Evolutionary conservation across 2,888 invertebrate species (phyloP).

Genomic region (Ischnura elegans): DNA sequence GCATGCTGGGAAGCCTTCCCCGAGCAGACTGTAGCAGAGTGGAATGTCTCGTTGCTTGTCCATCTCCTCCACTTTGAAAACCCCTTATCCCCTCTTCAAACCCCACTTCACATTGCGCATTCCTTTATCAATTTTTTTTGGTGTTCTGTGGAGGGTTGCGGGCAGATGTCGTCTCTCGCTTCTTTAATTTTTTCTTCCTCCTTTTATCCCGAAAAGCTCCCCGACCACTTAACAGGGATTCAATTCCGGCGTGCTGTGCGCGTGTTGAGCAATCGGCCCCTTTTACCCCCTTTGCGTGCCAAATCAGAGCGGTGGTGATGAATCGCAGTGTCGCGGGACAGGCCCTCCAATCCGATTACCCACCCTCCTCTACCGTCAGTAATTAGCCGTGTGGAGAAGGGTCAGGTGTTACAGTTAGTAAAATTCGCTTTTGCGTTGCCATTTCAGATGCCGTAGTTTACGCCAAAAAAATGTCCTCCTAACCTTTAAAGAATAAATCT

Average conservation of each 20-base stretch:
- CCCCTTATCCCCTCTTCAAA: not conserved
- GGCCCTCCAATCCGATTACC: too few species aligned
- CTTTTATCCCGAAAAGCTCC: conserved; percentile 70
- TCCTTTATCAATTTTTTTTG: not conserved
- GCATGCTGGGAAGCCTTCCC: not conserved
- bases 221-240: conserved; percentile 29
- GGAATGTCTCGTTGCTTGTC: not conserved
- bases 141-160: conserved; percentile 70
- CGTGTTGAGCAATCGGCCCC: too few species aligned
- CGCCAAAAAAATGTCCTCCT: too few species aligned
- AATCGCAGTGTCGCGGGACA: too few species aligned
- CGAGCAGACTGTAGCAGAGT: not conserved
- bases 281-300: too few species aligned
- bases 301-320: too few species aligned
- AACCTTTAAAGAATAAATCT: too few species aligned
- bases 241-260: not conserved
- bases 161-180: conserved; percentile 71
- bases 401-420: too few species aligned
- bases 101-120: conserved; percentile 71
- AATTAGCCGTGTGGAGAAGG: too few species aligned
- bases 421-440: too few species aligned
- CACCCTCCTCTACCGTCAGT: too few species aligned
- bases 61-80: conserved; percentile 28
- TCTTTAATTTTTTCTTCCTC: conserved; percentile 70
- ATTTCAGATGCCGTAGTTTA: too few species aligned